A percentile compares a stretch with the other conserved stretches of the same genome.
These are phyloP conservation scores for Limnephilus marmoratus DNA, from an alignment of 2,888 invertebrate genomes.

Conservation along the genomic window DNA sequence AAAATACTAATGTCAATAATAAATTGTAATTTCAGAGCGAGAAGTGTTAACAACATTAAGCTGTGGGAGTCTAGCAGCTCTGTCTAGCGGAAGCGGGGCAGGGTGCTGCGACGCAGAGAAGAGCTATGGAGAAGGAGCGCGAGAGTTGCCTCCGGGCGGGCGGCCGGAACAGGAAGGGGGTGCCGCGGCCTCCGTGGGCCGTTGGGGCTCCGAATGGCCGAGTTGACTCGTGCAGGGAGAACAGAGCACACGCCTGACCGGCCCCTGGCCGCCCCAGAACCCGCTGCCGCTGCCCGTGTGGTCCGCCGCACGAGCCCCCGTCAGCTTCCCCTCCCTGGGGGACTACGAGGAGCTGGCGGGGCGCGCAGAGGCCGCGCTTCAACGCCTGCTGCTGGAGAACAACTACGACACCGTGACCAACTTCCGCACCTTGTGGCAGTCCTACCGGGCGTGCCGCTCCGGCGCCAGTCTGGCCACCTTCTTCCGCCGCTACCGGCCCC, in stretches of 20 bases:
- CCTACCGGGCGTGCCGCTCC: constrained; percentile 82
- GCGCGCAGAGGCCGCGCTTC: constrained; percentile 87
- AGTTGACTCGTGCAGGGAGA: constrained; percentile 93
- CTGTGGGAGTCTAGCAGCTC: constrained; percentile 81
- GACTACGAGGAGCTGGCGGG: constrained; percentile 89
- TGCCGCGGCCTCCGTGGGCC: constrained; percentile 88
- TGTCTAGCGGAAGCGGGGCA: constrained; percentile 75
- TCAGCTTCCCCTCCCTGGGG: constrained; percentile 68
- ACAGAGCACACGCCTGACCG: constrained; percentile 72
- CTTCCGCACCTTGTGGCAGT: constrained; percentile 83
- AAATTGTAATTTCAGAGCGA: constrained; percentile 79
- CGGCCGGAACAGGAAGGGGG: constrained; percentile 75
- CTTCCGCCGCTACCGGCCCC: constrained; percentile 85
- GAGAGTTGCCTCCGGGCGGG: constrained; percentile 75
- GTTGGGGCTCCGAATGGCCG: constrained; percentile 97
- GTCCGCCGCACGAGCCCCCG: constrained; percentile 73
- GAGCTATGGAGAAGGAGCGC: constrained; percentile 70
- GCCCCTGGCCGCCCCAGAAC: constrained; percentile 72
- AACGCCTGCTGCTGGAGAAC: constrained; percentile 88
- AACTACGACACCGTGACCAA: constrained; percentile 94
- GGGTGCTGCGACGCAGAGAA: constrained; percentile 72
- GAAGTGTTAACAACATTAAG: constrained; percentile 82
- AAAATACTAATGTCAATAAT: neutral
- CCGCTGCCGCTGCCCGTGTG: constrained; percentile 74
- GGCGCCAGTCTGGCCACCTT: constrained; percentile 83